Evolutionary conservation across 2,797 vertebrate species (phyloP), one percentile per base, ranked within the genome.

Genomic region (Leucoraja ocellata): DNA sequence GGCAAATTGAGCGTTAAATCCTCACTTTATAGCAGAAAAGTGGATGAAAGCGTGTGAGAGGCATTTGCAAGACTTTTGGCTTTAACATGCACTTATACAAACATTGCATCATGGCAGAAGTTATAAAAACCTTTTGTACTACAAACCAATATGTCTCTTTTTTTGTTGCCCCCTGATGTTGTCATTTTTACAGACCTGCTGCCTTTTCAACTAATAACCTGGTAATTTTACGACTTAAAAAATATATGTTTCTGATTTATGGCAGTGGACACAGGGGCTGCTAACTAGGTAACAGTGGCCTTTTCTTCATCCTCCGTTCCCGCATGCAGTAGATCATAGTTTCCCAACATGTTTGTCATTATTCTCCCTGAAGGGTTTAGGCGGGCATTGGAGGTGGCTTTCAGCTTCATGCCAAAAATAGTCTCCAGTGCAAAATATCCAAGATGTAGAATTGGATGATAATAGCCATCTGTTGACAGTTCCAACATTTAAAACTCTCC

Each of bases 181-280:
- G n/a, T 68, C 28, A 36, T 68, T 68, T 88, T 88, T 88, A 68
- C n/a, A 68, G 84, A 36, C n/a, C 63, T 88, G 84, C n/a, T 88
- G 63, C 36, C 84, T 88, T 88, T 88, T 88, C 84, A 88, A 88
- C 84, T 88, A 36, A 88, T 68, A 88, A 88, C 63, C 84, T 18
- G 9, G n/a, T 88, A 63, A 88, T 88, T 88, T 88, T 88, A 23
- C 39, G 61, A 21, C 7, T 65, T 4, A 4, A 1, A 32, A 14
- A 58, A 65, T 63, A 32, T 54, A 54, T 54, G 46, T 16, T 88
- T 65, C 14, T 88, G 61, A 88, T 68, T 68, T 63, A 88, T 88
- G 84, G 32, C 63, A 68, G n/a, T 88, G 65, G 84, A 88, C n/a
- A 18, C 16, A 7, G 84, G 84, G 84, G 28, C 8, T 21, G 61